Evolutionary conservation across 2,113 vertebrate genomes (phyloP), one percentile per base, ranked within the genome.

Genomic region (Scomber colias): DNA sequence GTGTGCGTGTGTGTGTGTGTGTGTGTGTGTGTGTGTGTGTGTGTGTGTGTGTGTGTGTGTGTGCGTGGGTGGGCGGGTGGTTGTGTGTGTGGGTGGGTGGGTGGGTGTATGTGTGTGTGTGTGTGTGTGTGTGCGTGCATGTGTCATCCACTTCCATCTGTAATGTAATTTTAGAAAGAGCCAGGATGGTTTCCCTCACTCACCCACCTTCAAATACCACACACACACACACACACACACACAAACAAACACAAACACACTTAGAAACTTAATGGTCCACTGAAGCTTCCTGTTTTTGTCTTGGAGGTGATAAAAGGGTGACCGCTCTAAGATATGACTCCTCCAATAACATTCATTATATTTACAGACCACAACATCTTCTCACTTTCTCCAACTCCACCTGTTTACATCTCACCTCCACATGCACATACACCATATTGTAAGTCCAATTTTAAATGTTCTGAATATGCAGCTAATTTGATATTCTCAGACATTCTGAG

Each of bases 91-190:
- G 61, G 46, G 50, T 75, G 71, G 45, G 50, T 75, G 71, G 45
- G 60, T 76, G 9, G 78, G n/a, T 56, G 2, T 73, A 24, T 56
- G 16, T 55, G 56, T 48, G 48, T 65, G 15, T 72, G 27, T 77
- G 27, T 77, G 57, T 44, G 68, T 69, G n/a, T 31, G 70, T 61
- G 70, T 65, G 7, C 61, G 51, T 60, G 57, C 55, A 60, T 15
- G 53, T 64, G 71, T 86, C 82, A 73, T 86, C 85, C 60, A 59
- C 67, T 75, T 81, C 31, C 1, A 59, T 80, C 63, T 62, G 48
- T 62, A 57, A 63, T 67, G 74, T 87, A 85, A 87, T 84, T 90
- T 88, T 88, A 90, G 91, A 84, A 81, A n/a, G 21, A 81, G 35
- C n/a, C 50, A 49, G n/a, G 59, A 74, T 69, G 40, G 55, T 73